Base-by-base conservation (phyloP, 2,888 invertebrate genomes). In the Cryptus armator region DNA sequence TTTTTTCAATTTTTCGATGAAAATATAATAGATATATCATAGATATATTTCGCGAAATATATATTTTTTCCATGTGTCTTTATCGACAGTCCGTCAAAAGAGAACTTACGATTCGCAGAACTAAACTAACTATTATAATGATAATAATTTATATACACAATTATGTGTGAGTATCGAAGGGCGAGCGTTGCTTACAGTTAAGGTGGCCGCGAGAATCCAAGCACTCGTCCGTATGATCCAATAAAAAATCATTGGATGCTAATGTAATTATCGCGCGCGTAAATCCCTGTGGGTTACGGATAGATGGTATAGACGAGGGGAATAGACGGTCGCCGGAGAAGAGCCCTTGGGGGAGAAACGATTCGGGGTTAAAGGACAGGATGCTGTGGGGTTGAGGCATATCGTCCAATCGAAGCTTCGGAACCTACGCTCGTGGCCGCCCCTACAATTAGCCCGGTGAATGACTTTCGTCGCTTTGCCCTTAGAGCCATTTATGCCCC, bases 191-290 rank as follows among this genome's bases (percentile, higher is more conserved):
- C 53, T 64, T 56, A 76, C 66, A 48, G 71, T 77, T 51, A 59
- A 76, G 59, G 70, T 64, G 24, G 51, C 32, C 43, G 0, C 24
- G 66, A 10, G 43, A 64, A 72, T 32, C 32, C 37, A 24, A 19
- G 12, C 81, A 72, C 64, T 74, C 71, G 67, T 44, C 59, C 81
- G 88, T 84, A 89, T 89, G 88, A 91, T 91, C 90, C 92, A 90
- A 92, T 93, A 92, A 92, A 93, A 37, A 92, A 92, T 93, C 92
- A 92, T 92, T 90, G 92, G 91, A 93, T 93, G 92, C 93, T 93
- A 93, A 93, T 93, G 92, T 92, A 93, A 93, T 93, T 93, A 93
- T 91, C 90, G 91, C 89, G 76, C 88, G 90, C 89, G 89, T 90
- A 87, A 90, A 90, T 92, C 92, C 92, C 91, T 89, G 89, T 89